Conservation (phyloP, 2,113 vertebrate species). For the Austrofundulus limnaeus region DNA sequence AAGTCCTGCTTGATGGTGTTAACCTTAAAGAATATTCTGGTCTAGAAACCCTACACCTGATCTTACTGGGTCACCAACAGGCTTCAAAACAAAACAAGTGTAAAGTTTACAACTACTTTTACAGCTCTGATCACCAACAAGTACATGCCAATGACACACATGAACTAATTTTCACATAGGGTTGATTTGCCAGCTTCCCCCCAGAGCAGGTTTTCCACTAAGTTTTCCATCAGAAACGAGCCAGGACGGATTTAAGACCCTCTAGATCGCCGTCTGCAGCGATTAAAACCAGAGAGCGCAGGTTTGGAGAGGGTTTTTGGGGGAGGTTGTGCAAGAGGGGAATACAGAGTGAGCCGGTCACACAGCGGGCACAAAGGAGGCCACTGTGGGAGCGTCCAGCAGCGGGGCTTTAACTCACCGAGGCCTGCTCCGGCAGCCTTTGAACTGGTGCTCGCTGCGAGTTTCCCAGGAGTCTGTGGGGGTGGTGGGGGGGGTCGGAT, state of each 20-base stretch:
- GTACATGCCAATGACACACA: conserved; percentile 31
- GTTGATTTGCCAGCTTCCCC: not conserved
- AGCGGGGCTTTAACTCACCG: conserved; percentile 52
- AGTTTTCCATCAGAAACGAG: conserved; percentile 9
- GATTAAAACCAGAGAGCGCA: conserved; percentile 11
- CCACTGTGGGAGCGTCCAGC: conserved; percentile 71
- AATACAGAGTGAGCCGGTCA: conserved; percentile 64
- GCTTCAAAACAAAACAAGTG: conserved; percentile 17
- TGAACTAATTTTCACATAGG: not conserved
- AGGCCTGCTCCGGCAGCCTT: conserved; percentile 61
- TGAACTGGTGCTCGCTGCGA: conserved; percentile 60
- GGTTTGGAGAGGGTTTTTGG: conserved; percentile 27
- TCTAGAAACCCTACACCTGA: not conserved
- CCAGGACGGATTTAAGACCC: conserved; percentile 7
- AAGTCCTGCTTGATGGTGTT: too few relatives aligned
- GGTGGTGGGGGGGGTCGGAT: conserved; percentile 52
- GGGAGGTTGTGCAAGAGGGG: conserved; percentile 47
- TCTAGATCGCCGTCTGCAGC: conserved; percentile 1
- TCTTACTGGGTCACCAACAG: not conserved
- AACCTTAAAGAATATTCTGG: not conserved
- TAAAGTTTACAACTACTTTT: conserved; percentile 11
- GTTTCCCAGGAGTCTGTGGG: conserved; percentile 65
- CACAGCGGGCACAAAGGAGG: conserved; percentile 67
- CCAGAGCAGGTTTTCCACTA: not conserved
- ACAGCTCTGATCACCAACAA: conserved; percentile 20